A percentile compares a stretch with the other conserved stretches of the same genome.
phyloP scores from a whole-genome alignment of 1,140 invertebrate genomes.

The Triops cancriformis region DNA sequence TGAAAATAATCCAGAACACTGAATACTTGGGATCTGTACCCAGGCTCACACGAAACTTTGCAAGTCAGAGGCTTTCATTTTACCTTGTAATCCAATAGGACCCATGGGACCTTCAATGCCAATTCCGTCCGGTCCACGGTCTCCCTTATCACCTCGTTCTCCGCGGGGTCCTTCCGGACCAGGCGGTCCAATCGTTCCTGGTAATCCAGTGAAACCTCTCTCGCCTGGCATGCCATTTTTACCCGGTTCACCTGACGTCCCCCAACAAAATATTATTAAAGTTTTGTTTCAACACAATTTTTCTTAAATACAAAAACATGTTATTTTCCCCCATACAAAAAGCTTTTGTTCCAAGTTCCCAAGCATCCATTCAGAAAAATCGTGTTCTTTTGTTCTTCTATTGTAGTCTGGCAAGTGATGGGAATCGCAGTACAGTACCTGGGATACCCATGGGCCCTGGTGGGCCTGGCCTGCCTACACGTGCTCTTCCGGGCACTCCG shows the following conservation, averaged over 20 bases:
- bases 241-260: conserved; percentile 45
- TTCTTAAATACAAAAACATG: not conserved
- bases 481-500: conserved; percentile 43
- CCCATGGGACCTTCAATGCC: conserved; percentile 60
- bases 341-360: too few species aligned
- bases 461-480: conserved; percentile 38
- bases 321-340: not conserved
- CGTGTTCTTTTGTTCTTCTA: not conserved
- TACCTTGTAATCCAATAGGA: conserved; percentile 53
- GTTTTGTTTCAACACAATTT: not conserved
- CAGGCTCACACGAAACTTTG: not conserved
- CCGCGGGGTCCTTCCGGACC: conserved; percentile 51
- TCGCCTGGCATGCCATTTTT: conserved; percentile 45
- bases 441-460: conserved; percentile 43
- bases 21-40: not conserved
- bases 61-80: not conserved
- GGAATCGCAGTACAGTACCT: conserved; percentile 37
- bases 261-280: conserved; percentile 8
- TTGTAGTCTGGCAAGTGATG: not conserved
- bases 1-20: not conserved
- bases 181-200: conserved; percentile 48
- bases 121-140: conserved; percentile 55
- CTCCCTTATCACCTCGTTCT: conserved; percentile 61
- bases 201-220: conserved; percentile 55
- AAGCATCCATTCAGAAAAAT: not conserved